Percentiles rank a stretch among this genome's conserved stretches.
phyloP scores from a whole-genome alignment of 2,113 vertebrate genomes.

The western clawed frog (Xenopus tropicalis) region DNA sequence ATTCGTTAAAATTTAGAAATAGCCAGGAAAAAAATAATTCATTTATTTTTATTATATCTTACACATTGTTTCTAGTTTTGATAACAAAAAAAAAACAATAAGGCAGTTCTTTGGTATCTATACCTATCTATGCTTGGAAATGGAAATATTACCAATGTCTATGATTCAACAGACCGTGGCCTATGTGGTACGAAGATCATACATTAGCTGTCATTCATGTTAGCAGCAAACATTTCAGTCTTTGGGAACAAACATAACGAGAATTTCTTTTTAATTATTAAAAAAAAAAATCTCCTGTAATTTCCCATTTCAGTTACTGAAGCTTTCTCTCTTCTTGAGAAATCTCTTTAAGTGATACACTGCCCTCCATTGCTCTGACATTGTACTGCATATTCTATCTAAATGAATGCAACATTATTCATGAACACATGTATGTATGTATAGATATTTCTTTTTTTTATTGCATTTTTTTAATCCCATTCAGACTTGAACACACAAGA shows the following conservation, averaged over 20 bases:
- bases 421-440: no score
- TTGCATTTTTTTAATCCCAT: no score
- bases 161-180: not conserved
- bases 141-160: not conserved
- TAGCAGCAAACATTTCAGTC: conserved; percentile 15
- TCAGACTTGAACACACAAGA: no score
- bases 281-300: not conserved
- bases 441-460: no score
- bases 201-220: conserved; percentile 9
- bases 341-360: conserved; percentile 17
- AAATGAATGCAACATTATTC: no score
- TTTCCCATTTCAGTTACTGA: not conserved
- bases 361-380: conserved; percentile 32
- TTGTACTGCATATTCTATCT: conserved; percentile 18
- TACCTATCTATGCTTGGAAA: not conserved
- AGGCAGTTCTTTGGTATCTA: not conserved
- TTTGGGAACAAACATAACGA: conserved; percentile 19
- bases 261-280: conserved; percentile 1
- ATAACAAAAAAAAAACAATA: not conserved
- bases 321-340: not conserved
- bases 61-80: not conserved
- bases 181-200: conserved; percentile 1
- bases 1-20: not conserved
- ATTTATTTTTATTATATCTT: not conserved
- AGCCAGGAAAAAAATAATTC: not conserved